Evolutionary conservation across 2,888 invertebrate genomes (phyloP).

Genomic region (Drosophila hamatofila): DNA sequence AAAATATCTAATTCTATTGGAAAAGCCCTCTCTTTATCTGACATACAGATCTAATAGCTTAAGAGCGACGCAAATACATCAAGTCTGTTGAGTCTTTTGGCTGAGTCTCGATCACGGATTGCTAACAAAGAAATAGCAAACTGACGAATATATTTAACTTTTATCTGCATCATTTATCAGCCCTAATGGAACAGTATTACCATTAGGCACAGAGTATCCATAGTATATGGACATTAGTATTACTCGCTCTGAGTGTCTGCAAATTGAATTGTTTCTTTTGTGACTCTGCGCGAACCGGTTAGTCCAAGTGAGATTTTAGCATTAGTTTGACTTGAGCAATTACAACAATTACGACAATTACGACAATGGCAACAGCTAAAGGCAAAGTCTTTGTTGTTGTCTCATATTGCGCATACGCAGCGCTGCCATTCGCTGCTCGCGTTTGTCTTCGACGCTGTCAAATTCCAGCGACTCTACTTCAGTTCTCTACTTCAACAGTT

Average conservation of each 20-base stretch:
- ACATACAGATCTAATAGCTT: no score
- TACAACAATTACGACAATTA: not conserved
- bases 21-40: no score
- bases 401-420: conserved; percentile 45
- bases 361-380: not conserved
- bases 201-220: no score
- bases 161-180: no score
- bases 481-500: not conserved
- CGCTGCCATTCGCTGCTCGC: conserved; percentile 19
- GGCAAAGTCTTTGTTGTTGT: not conserved
- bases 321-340: conserved; percentile 6
- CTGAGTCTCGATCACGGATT: no score
- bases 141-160: no score
- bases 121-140: no score
- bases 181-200: no score
- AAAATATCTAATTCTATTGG: no score
- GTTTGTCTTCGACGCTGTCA: conserved; percentile 2
- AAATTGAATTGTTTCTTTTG: conserved; percentile 14
- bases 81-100: no score
- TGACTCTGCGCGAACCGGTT: conserved; percentile 33
- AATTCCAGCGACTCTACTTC: not conserved
- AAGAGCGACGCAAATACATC: no score
- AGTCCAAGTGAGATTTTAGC: conserved; percentile 3
- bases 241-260: not conserved
- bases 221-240: no score